Evolutionary conservation across 2,888 invertebrate genomes (phyloP), one percentile per base, ranked within the genome.

Genomic region (Volucella inflata): DNA sequence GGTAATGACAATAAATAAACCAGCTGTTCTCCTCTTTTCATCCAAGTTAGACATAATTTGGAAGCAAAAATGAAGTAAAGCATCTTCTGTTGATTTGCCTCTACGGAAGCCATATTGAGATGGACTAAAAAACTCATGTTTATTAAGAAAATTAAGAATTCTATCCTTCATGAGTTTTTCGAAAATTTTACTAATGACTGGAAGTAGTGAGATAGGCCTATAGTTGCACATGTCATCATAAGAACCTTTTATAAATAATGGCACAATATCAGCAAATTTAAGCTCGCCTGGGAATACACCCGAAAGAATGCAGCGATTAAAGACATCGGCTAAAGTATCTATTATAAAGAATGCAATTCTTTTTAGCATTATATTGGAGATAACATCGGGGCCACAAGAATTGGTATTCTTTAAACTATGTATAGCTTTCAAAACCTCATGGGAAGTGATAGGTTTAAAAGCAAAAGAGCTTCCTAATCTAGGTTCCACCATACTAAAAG

Each of bases 201-300:
- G 59, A 11, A 76, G 50, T 30, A 76, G 50, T 16, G 68, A 68
- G 14, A 79, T 79, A 17, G 64, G 59, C 17, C 71, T 59, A n/a
- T 71, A 59, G 16, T 65, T 71, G 11, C 17, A 8, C 36, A 71
- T 59, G 2, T 72, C 51, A 16, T 38, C 16, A 38, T 14, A 2
- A 40, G 48, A 60, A 30, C 55, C 57, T 40, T 64, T 79, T 71
- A 70, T 55, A 48, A 77, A 71, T 16, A 79, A 10, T 2, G 64
- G 64, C 1, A 71, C 12, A 36, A 64, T 60, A 11, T 76, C 64
- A 30, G 78, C 71, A 50, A 64, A 70, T 50, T 62, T 60, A 11
- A 67, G 59, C 1, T 38, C 67, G 0, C 59, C 50, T 9, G 68
- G 68, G 30, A 67, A 76, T 4, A 50, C 42, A 10, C 60, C 51